Percentiles rank a stretch among this genome's conserved stretches.
Evolutionary conservation across 2,888 invertebrate genomes (phyloP).

Genomic region (Hyposoter didymator): DNA sequence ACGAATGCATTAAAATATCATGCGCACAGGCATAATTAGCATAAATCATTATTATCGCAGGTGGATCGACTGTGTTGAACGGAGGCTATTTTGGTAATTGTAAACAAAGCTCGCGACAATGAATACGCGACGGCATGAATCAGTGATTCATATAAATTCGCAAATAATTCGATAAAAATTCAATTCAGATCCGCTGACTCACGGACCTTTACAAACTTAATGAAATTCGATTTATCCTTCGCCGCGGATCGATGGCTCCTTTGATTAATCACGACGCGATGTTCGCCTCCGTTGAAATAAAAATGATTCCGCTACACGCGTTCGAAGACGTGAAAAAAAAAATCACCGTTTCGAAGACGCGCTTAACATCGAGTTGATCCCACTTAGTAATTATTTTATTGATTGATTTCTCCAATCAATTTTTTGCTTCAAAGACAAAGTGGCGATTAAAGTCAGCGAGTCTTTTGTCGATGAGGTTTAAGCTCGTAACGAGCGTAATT

Average conservation of each 20-base stretch:
- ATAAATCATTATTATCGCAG: conserved; percentile 40
- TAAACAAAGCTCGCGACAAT: conserved; percentile 25
- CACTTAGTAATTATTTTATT: conserved; percentile 29
- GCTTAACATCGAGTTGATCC: not conserved
- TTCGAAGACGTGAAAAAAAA: not conserved
- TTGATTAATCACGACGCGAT: conserved; percentile 12
- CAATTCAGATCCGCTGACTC: conserved; percentile 27
- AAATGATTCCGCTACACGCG: conserved; percentile 28
- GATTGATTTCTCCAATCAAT: conserved; percentile 13
- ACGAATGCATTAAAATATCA: conserved; percentile 2
- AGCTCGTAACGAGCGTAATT: not conserved
- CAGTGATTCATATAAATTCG: conserved; percentile 36
- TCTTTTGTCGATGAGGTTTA: conserved; percentile 9
- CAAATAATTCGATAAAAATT: not conserved
- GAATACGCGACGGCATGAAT: conserved; percentile 28
- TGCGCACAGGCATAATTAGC: conserved; percentile 4
- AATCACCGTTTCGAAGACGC: not conserved
- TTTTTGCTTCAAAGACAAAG: not conserved
- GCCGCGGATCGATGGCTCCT: conserved; percentile 30
- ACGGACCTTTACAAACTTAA: conserved; percentile 24
- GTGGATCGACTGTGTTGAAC: conserved; percentile 25
- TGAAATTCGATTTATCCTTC: conserved; percentile 18
- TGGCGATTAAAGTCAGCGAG: conserved; percentile 1
- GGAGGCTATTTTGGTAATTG: conserved; percentile 26
- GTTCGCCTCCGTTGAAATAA: conserved; percentile 24